Conservation (phyloP, 2,888 invertebrate genomes). For the Parapristionchus giblindavisi region DNA sequence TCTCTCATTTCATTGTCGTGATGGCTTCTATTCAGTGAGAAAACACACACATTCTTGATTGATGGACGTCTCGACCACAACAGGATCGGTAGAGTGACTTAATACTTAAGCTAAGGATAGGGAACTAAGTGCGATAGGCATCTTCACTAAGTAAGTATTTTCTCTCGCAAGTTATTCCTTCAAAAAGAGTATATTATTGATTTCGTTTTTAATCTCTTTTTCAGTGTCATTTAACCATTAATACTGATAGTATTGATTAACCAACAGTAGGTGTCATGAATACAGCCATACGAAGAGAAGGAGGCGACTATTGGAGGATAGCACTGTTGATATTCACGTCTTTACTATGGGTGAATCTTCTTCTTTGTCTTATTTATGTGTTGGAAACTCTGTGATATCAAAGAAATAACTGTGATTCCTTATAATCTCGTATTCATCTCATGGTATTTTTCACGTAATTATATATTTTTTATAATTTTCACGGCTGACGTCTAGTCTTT, state of each 20-base stretch:
- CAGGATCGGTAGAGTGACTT: no score
- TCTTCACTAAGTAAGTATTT: no score
- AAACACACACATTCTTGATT: no score
- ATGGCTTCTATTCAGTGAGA: no score
- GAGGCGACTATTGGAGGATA: conserved; percentile 34
- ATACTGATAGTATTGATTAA: background rate
- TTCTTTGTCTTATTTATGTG: background rate
- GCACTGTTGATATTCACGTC: conserved; percentile 40
- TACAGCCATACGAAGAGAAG: conserved; percentile 39
- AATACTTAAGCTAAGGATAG: no score
- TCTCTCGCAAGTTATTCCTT: no score
- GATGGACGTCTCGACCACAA: no score
- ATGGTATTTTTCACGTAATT: background rate
- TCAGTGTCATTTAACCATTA: background rate
- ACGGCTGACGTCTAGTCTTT: background rate
- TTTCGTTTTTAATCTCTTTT: background rate
- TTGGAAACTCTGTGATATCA: background rate
- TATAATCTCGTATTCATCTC: background rate
- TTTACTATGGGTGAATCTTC: conserved; percentile 42
- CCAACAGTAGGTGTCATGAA: no score
- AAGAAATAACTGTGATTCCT: no score
- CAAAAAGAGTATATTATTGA: no score
- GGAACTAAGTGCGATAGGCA: no score
- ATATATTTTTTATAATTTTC: background rate
- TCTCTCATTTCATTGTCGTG: no score